Percentiles rank a stretch among this genome's conserved stretches.
These are phyloP conservation scores for Leptopterna dolabrata DNA, from an alignment of 2,888 invertebrate genomes.

Conservation along the genomic window DNA sequence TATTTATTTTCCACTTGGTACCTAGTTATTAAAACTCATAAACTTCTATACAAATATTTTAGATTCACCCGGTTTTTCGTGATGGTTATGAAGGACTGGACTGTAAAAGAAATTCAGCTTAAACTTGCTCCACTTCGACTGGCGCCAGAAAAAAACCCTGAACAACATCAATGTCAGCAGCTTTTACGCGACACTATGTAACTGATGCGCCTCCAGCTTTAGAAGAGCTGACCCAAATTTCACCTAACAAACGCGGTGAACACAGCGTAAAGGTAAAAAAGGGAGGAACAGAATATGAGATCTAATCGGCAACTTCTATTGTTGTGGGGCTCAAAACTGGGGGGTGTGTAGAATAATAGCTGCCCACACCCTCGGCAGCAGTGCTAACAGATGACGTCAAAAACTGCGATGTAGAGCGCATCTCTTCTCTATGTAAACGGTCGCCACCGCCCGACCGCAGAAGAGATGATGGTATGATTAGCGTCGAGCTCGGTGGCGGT, in stretches of 20 bases:
- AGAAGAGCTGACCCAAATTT: neutral
- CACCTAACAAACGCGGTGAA: neutral
- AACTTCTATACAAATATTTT: too few species aligned
- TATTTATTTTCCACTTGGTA: too few species aligned
- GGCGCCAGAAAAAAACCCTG: too few species aligned
- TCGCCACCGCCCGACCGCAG: neutral
- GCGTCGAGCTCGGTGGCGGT: neutral
- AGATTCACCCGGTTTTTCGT: too few species aligned
- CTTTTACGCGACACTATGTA: too few species aligned
- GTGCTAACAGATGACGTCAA: neutral
- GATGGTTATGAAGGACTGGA: too few species aligned
- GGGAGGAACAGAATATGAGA: neutral
- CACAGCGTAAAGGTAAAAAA: neutral
- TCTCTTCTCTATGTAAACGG: neutral
- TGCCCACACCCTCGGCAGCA: neutral
- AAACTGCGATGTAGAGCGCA: neutral
- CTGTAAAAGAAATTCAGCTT: too few species aligned
- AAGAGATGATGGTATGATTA: neutral
- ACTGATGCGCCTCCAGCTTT: too few species aligned
- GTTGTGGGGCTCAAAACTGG: neutral
- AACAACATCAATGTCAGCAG: too few species aligned
- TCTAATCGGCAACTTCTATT: neutral
- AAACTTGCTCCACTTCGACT: too few species aligned
- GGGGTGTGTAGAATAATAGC: neutral
- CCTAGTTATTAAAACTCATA: too few species aligned